Conservation (phyloP, 1,140 invertebrate genomes). For the Sycobia sp. region DNA sequence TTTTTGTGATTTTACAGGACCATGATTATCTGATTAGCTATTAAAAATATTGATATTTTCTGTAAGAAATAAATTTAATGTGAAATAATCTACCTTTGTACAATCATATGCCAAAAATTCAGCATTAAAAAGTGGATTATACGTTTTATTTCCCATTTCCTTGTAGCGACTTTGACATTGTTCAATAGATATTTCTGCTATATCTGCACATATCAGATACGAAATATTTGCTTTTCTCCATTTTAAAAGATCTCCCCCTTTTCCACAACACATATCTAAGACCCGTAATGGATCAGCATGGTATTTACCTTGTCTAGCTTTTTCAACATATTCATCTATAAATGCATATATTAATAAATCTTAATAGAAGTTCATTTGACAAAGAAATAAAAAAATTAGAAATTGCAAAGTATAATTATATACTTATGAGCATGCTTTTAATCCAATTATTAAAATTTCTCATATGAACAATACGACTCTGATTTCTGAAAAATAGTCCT, state of each 20-base stretch:
- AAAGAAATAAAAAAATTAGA: not conserved
- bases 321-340: constrained; percentile 68
- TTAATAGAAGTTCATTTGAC: not conserved
- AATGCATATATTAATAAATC: constrained; percentile 27
- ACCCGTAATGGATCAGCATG: constrained; percentile 67
- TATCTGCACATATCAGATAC: constrained; percentile 93
- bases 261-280: constrained; percentile 85
- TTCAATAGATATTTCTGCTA: constrained; percentile 89
- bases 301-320: constrained; percentile 67
- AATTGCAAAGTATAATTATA: constrained; percentile 33
- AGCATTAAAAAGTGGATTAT: constrained; percentile 25
- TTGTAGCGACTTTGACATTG: constrained; percentile 79
- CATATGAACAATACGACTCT: constrained; percentile 90
- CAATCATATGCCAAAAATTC: constrained; percentile 68
- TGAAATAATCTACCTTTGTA: constrained; percentile 71
- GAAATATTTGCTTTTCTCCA: constrained; percentile 86
- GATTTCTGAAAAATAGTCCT: constrained; percentile 76
- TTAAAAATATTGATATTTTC: no score
- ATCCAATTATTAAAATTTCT: constrained; percentile 99
- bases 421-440: constrained; percentile 92
- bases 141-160: constrained; percentile 54
- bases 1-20: not conserved
- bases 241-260: constrained; percentile 96
- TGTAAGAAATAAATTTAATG: no score
- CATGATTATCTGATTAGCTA: no score